phyloP scores from a whole-genome alignment of 1,140 invertebrate species.

The Galleria mellonella region DNA sequence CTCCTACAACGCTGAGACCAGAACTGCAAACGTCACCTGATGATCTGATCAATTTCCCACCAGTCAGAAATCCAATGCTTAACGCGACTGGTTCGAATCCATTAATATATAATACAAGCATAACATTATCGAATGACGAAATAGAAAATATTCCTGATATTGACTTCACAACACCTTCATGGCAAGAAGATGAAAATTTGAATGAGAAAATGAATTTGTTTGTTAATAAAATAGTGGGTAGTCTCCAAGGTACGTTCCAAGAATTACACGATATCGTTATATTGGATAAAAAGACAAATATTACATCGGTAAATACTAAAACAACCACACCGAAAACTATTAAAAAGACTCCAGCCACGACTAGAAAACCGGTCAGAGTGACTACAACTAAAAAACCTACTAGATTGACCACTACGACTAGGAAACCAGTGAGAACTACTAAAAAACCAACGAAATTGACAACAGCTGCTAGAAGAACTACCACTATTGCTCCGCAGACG shows the following conservation, averaged over 20 bases:
- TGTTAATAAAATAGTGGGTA: slow-evolving; percentile 87
- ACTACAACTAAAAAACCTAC: slow-evolving; percentile 33
- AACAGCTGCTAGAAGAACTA: slow-evolving; percentile 25
- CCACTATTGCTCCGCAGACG: slow-evolving; percentile 50
- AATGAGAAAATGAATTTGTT: slow-evolving; percentile 87
- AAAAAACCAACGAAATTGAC: slow-evolving; percentile 32
- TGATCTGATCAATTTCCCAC: slow-evolving; percentile 86
- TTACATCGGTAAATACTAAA: slow-evolving; percentile 31
- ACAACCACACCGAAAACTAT: slow-evolving; percentile 43
- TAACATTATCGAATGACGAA: slow-evolving; percentile 65
- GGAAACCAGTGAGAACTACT: slow-evolving; percentile 21
- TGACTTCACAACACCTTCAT: slow-evolving; percentile 81
- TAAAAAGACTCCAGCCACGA: slow-evolving; percentile 58
- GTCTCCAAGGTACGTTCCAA: slow-evolving; percentile 86
- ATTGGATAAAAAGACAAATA: slow-evolving; percentile 75
- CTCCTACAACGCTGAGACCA: slow-evolving; percentile 57
- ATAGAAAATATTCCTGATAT: slow-evolving; percentile 71
- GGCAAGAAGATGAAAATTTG: slow-evolving; percentile 82
- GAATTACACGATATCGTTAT: slow-evolving; percentile 85
- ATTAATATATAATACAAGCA: slow-evolving; percentile 74
- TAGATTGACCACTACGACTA: slow-evolving; percentile 44
- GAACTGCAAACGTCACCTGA: slow-evolving; percentile 78
- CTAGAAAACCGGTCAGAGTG: slow-evolving; percentile 55
- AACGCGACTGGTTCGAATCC: slow-evolving; percentile 78
- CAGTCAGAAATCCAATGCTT: slow-evolving; percentile 86